Evolutionary conservation across 2,113 vertebrate species (phyloP), one percentile per base, ranked within the genome.

Genomic region (Hydrolagus affinis): DNA sequence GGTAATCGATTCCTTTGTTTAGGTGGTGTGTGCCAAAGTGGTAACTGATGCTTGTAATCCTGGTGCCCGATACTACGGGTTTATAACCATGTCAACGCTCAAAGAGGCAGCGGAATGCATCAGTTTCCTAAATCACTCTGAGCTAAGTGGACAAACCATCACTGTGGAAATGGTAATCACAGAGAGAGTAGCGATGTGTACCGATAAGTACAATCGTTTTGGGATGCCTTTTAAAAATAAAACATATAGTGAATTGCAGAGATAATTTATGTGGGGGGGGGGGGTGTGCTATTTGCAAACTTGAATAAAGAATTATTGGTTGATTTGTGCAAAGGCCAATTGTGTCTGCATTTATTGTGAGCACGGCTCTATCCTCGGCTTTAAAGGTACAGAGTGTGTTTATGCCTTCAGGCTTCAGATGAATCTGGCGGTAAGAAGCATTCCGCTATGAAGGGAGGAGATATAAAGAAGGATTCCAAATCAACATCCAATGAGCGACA

Each of bases 1-100:
- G 44, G 44, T 44, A 44, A 44, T 44, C 44, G 44, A 44, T 44
- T 44, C 44, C 25, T 80, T 12, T 64, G 4, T 32, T 70, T 6
- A 99, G 98, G 98, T 98, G 69, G 95, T 98, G 0, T 97, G 98
- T 0, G 98, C 97, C 0, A 99, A 99, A 88, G 97, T 99, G 69
- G 98, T 99, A 86, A 99, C 98, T 1, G 98, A 98, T 0, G 98
- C 98, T 72, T 95, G 97, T 86, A 99, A 97, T 80, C 98, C 98
- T 0, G 98, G 98, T 0, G 95, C 98, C 44, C 97, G 97, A 21
- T 99, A 97, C 89, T 99, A 98, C 0, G 97, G 98, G 9, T 99
- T 98, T 12, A 96, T 99, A 85, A 99, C 97, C 0, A 99, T 99
- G 98, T 95, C 95, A 0, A 94, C 96, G 0, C 91, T 94, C 0